Percentiles rank a stretch among this genome's conserved stretches.
phyloP scores from a whole-genome alignment of 2,113 vertebrate genomes.

The Chloroceryle aenea region DNA sequence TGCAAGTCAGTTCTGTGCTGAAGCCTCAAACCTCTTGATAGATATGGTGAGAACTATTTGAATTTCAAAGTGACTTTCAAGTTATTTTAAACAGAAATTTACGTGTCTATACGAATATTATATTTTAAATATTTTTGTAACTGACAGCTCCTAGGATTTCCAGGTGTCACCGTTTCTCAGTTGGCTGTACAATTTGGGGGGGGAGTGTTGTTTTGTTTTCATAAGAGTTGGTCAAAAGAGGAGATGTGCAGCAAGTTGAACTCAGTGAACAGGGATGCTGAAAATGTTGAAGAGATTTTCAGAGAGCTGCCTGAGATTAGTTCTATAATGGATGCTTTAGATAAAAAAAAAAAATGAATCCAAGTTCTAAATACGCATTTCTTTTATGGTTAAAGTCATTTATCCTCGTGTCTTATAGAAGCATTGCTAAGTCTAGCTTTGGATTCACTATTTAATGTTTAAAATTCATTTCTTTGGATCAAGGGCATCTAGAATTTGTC shows the following conservation, averaged over 20 bases:
- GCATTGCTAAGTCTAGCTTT: neutral
- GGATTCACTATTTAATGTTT: neutral
- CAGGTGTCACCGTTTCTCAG: neutral
- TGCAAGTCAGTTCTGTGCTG: neutral
- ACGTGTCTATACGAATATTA: neutral
- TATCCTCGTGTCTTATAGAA: neutral
- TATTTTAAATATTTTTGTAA: neutral
- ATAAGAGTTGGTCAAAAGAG: neutral
- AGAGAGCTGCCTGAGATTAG: neutral
- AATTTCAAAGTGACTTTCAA: conserved; percentile 42
- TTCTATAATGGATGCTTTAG: neutral
- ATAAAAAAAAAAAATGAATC: neutral
- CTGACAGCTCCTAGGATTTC: neutral
- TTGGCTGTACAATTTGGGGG: neutral
- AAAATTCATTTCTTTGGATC: neutral
- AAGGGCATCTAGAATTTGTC: neutral
- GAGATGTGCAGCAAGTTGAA: neutral
- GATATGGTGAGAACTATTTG: neutral
- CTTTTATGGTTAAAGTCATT: neutral
- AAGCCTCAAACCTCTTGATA: neutral
- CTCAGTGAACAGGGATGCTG: neutral
- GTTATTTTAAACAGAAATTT: conserved; percentile 9
- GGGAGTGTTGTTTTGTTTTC: neutral
- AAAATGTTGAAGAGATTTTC: neutral
- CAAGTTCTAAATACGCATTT: neutral